A percentile compares a stretch with the other conserved stretches of the same genome.
Conservation (phyloP, 2,797 vertebrate genomes). For the Takifugu ocellatus region DNA sequence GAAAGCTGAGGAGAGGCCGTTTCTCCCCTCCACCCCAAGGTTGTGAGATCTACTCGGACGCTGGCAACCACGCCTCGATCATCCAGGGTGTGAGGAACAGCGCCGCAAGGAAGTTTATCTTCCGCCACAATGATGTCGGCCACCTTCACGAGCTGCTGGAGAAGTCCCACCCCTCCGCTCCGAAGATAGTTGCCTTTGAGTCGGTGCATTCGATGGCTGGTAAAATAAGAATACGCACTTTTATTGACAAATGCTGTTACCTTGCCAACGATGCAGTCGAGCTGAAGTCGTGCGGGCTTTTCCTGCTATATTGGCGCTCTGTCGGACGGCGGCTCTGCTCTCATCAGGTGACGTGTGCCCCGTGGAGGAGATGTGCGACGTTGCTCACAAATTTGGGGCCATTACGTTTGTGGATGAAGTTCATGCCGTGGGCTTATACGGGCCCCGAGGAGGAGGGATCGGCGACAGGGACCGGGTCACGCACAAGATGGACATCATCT, state of each 20-base stretch:
- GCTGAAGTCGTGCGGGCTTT: too few relatives aligned
- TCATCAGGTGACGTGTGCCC: conserved; percentile 86
- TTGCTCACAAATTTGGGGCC: conserved; percentile 87
- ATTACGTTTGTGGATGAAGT: conserved; percentile 95
- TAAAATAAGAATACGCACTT: conserved; percentile 32
- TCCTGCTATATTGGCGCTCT: too few relatives aligned
- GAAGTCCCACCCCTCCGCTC: conserved; percentile 78
- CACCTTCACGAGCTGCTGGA: conserved; percentile 82
- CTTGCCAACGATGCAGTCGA: too few relatives aligned
- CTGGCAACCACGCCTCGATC: conserved; percentile 92
- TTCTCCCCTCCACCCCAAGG: conserved; percentile 61
- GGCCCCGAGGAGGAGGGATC: conserved; percentile 85
- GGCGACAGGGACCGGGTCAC: conserved; percentile 89
- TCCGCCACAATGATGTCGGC: conserved; percentile 85
- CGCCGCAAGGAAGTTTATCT: conserved; percentile 86
- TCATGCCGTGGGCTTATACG: conserved; percentile 92
- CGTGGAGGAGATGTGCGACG: conserved; percentile 87
- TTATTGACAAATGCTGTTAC: too few relatives aligned
- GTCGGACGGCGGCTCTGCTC: background rate
- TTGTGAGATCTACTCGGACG: conserved; percentile 92
- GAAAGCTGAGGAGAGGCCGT: background rate
- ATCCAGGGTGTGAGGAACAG: conserved; percentile 94
- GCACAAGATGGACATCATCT: conserved; percentile 96
- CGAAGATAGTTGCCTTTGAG: conserved; percentile 94
- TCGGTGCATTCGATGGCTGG: conserved; percentile 96